A percentile compares a stretch with the other conserved stretches of the same genome.
phyloP scores from a whole-genome alignment of 2,797 vertebrate species.

The Cetoscarus ocellatus region DNA sequence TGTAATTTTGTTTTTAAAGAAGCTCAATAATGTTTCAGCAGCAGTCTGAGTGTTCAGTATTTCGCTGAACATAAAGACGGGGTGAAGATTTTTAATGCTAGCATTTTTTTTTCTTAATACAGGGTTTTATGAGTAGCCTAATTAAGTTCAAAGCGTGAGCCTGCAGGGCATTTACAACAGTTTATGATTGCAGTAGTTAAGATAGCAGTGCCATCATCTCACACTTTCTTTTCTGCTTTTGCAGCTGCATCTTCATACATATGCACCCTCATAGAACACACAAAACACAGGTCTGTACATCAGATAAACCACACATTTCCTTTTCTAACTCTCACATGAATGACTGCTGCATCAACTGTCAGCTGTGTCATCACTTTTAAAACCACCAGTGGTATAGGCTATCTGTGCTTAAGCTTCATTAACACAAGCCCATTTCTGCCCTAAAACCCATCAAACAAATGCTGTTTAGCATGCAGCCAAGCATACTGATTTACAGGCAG shows the following conservation, averaged over 20 bases:
- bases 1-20: too few relatives aligned
- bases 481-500: slow-evolving; percentile 52
- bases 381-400: slow-evolving; percentile 2
- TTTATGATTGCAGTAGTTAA: slow-evolving; percentile 40
- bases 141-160: slow-evolving; percentile 16
- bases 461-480: slow-evolving; percentile 59
- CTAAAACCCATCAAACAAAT: slow-evolving; percentile 39
- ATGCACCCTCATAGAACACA: slow-evolving; percentile 1
- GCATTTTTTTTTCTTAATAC: not conserved
- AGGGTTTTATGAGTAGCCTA: slow-evolving; percentile 15
- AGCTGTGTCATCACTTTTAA: slow-evolving; percentile 46
- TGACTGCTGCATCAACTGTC: slow-evolving; percentile 13
- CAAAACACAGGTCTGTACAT: slow-evolving; percentile 2
- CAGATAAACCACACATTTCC: slow-evolving; percentile 46
- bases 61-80: not conserved
- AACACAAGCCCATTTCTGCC: slow-evolving; percentile 10
- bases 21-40: not conserved
- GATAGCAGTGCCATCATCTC: slow-evolving; percentile 10
- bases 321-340: slow-evolving; percentile 6
- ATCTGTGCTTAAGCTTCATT: slow-evolving; percentile 10
- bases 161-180: slow-evolving; percentile 15
- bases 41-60: not conserved
- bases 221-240: slow-evolving; percentile 32
- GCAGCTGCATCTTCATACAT: slow-evolving; percentile 21
- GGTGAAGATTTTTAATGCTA: not conserved